Evolutionary conservation across 1,140 invertebrate species (phyloP).

Genomic region (Drosophila oshimai): DNA sequence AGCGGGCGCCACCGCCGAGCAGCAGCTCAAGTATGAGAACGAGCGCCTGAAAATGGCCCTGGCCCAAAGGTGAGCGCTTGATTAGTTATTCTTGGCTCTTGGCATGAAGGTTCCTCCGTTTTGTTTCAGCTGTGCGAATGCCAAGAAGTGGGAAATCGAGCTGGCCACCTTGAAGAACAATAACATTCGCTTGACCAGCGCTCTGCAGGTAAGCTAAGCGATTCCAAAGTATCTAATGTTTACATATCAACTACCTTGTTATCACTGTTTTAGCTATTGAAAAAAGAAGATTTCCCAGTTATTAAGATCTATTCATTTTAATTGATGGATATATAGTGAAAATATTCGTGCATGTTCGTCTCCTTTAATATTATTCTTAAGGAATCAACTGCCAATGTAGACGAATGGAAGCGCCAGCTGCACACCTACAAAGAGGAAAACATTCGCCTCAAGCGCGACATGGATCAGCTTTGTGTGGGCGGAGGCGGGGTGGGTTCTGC

Average conservation of each 20-base stretch:
- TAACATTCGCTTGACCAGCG: slow-evolving; percentile 96
- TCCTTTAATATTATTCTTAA: slow-evolving; percentile 5
- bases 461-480: slow-evolving; percentile 70
- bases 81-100: not conserved
- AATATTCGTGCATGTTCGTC: no score
- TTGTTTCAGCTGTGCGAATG: slow-evolving; percentile 93
- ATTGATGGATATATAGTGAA: no score
- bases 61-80: slow-evolving; percentile 92
- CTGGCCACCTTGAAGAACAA: slow-evolving; percentile 97
- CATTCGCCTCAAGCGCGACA: slow-evolving; percentile 89
- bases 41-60: slow-evolving; percentile 97
- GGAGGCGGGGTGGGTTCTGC: slow-evolving; percentile 41
- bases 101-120: not conserved
- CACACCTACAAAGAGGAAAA: slow-evolving; percentile 98
- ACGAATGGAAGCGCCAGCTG: slow-evolving; percentile 98
- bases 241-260: no score
- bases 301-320: no score
- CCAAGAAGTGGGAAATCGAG: slow-evolving; percentile 99
- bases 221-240: not conserved
- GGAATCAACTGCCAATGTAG: slow-evolving; percentile 98
- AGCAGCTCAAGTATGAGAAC: slow-evolving; percentile 98
- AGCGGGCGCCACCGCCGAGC: slow-evolving; percentile 86
- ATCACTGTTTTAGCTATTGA: no score
- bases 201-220: slow-evolving; percentile 87
- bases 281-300: no score